Conservation (phyloP, 2,113 vertebrate species). For the Petromus typicus region DNA sequence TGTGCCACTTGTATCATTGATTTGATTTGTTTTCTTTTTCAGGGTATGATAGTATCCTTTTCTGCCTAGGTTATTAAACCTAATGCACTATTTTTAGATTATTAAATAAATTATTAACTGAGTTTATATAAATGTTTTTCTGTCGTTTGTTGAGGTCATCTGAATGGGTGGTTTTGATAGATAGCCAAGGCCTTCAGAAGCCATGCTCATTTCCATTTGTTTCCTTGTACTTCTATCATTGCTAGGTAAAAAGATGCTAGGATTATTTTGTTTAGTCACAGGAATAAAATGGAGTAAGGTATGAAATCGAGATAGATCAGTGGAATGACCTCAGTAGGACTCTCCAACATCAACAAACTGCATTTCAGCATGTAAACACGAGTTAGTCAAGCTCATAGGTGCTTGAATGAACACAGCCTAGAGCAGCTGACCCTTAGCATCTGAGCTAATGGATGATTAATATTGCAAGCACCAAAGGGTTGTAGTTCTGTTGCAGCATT, state of each 20-base stretch:
- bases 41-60: neutral
- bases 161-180: neutral
- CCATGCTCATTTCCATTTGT: neutral
- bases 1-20: neutral
- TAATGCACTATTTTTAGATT: neutral
- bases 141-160: neutral
- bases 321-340: neutral
- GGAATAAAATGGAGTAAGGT: neutral
- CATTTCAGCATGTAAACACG: neutral
- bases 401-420: neutral
- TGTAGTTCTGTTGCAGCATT: neutral
- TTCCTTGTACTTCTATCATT: neutral
- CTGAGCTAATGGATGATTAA: neutral
- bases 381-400: neutral
- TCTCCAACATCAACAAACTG: neutral
- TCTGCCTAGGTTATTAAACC: neutral
- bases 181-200: neutral
- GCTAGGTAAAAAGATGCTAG: neutral
- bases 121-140: neutral
- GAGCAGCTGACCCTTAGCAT: neutral
- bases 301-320: neutral
- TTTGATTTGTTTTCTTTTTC: neutral
- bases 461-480: neutral
- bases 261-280: neutral
- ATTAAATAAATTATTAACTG: neutral